Evolutionary conservation across 2,888 invertebrate species (phyloP).

Genomic region (Epirrhoe tristata): DNA sequence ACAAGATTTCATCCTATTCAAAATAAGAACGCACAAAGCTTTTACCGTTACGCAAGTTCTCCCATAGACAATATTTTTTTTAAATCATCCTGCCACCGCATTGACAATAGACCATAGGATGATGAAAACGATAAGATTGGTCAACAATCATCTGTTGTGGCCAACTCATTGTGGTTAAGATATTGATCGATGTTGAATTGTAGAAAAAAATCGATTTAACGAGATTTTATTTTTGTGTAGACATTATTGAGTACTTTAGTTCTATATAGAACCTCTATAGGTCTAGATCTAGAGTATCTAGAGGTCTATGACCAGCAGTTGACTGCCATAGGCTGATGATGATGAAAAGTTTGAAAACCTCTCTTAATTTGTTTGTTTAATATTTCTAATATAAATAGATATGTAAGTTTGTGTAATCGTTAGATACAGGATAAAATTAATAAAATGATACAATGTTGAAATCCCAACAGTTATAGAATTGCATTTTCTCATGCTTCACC

Average conservation of each 20-base stretch:
- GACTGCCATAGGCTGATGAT: too few species aligned
- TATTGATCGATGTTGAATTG: conserved; percentile 67
- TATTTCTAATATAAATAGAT: too few species aligned
- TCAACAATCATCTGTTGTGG: conserved; percentile 74
- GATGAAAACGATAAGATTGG: conserved; percentile 75
- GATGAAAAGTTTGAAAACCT: too few species aligned
- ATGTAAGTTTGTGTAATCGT: neutral
- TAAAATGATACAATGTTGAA: neutral
- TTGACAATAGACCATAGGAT: conserved; percentile 70
- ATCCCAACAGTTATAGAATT: conserved; percentile 19
- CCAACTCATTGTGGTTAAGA: conserved; percentile 64
- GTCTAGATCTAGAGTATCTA: too few species aligned
- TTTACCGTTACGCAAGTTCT: conserved; percentile 56
- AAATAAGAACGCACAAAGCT: conserved; percentile 41
- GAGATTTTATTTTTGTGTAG: conserved; percentile 51
- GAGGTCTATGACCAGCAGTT: too few species aligned
- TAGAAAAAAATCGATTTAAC: conserved; percentile 65
- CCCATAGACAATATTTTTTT: conserved; percentile 57
- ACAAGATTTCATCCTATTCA: conserved; percentile 27
- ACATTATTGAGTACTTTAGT: conserved; percentile 24
- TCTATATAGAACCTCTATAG: conserved; percentile 4
- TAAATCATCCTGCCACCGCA: conserved; percentile 63
- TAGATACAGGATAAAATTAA: neutral
- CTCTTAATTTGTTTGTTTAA: too few species aligned
- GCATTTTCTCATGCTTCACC: conserved; percentile 30